These are phyloP conservation scores for Phaethon lepturus DNA, from an alignment of 2,113 vertebrate species.

Conservation along the genomic window DNA sequence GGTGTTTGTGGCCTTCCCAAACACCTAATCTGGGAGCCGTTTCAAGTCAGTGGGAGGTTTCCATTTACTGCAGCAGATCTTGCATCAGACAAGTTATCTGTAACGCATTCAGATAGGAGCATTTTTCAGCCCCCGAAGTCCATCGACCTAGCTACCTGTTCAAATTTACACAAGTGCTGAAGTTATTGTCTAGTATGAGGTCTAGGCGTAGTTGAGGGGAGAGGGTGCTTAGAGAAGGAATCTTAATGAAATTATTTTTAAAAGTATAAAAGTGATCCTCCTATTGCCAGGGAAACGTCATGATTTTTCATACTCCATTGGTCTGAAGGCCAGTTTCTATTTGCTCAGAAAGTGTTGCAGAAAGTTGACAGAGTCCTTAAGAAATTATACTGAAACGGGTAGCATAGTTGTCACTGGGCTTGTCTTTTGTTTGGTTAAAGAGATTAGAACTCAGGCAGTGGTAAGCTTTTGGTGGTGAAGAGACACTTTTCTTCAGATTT, in stretches of 20 bases:
- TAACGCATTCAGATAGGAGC: neutral
- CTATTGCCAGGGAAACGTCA: neutral
- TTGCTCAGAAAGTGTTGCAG: neutral
- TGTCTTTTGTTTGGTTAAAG: neutral
- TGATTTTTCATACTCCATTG: neutral
- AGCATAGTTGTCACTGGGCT: neutral
- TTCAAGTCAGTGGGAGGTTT: neutral
- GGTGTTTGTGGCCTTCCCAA: neutral
- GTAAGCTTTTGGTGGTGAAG: neutral
- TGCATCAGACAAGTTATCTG: neutral
- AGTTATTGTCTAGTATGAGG: neutral
- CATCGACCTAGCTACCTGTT: neutral
- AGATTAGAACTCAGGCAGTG: neutral
- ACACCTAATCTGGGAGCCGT: neutral
- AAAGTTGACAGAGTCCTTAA: neutral
- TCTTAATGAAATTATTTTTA: neutral
- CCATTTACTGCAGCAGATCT: neutral
- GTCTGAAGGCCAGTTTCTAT: neutral
- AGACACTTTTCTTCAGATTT: neutral
- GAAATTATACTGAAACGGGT: neutral
- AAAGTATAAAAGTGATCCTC: neutral
- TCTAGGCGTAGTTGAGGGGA: neutral
- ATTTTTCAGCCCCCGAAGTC: neutral
- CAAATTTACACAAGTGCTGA: neutral
- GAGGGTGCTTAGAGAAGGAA: neutral